phyloP scores from a whole-genome alignment of 2,888 invertebrate genomes.

The Dromius quadrimaculatus region DNA sequence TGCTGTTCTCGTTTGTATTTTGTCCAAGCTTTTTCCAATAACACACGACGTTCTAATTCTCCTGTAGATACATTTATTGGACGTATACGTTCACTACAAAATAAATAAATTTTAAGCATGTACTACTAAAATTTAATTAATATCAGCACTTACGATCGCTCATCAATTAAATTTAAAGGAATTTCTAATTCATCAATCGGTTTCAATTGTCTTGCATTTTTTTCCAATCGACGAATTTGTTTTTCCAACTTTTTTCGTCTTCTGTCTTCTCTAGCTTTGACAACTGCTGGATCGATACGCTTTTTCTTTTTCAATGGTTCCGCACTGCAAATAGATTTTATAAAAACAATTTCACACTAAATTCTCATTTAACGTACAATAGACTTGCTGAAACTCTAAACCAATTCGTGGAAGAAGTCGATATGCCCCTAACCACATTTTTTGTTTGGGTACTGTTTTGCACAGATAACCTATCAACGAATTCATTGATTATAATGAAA shows the following conservation, averaged over 20 bases:
- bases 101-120: conserved; percentile 6
- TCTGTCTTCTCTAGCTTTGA: conserved; percentile 85
- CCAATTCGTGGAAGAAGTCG: conserved; percentile 60
- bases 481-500: not conserved
- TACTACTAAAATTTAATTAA: conserved; percentile 36
- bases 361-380: conserved; percentile 59
- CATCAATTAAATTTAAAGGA: conserved; percentile 75
- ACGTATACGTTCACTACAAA: conserved; percentile 69
- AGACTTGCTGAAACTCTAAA: conserved; percentile 63
- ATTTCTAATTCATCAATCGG: conserved; percentile 90
- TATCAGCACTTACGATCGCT: conserved; percentile 70
- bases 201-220: conserved; percentile 85
- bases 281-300: conserved; percentile 82
- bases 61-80: conserved; percentile 69
- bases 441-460: conserved; percentile 52
- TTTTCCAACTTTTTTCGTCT: conserved; percentile 87
- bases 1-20: conserved; percentile 76
- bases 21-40: conserved; percentile 82
- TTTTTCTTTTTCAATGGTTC: conserved; percentile 94
- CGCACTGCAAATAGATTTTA: conserved; percentile 70
- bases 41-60: conserved; percentile 73
- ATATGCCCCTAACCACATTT: conserved; percentile 59
- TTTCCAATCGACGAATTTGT: conserved; percentile 85
- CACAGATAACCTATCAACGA: conserved; percentile 31
- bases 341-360: not conserved